phyloP scores from a whole-genome alignment of 2,888 invertebrate species.

The Rhabditophanes sp. region DNA sequence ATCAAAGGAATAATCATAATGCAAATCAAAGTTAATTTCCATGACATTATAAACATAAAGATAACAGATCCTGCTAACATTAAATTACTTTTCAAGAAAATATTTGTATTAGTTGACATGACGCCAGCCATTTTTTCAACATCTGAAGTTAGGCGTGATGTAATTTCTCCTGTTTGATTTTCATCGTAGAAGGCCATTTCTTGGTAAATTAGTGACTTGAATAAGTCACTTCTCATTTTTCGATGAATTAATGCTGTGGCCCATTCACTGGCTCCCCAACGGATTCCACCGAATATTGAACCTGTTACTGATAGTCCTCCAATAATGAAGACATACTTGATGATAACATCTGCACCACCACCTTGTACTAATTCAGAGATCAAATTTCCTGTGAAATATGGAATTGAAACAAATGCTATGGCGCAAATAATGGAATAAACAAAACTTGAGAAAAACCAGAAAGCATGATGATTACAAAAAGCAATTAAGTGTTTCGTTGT shows the following conservation, averaged over 20 bases:
- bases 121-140: slow-evolving; percentile 46
- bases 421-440: too few species aligned
- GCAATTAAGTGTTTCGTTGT: too few species aligned
- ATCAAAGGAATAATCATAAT: slow-evolving; percentile 46
- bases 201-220: slow-evolving; percentile 42
- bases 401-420: too few species aligned
- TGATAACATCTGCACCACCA: too few species aligned
- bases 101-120: slow-evolving; percentile 44
- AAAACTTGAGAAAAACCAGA: too few species aligned
- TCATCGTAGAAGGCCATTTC: slow-evolving; percentile 46
- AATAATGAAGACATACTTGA: too few species aligned
- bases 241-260: slow-evolving; percentile 42
- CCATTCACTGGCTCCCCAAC: slow-evolving; percentile 42
- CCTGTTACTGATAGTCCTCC: too few species aligned
- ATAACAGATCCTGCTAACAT: slow-evolving; percentile 40
- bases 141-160: slow-evolving; percentile 47
- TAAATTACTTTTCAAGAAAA: slow-evolving; percentile 45
- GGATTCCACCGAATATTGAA: too few species aligned
- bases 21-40: slow-evolving; percentile 45
- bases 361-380: too few species aligned
- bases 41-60: slow-evolving; percentile 46
- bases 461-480: too few species aligned
- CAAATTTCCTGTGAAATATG: too few species aligned
- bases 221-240: slow-evolving; percentile 41
- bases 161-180: slow-evolving; percentile 44